These are phyloP conservation scores for Lamellibrachia columna DNA, from an alignment of 2,888 invertebrate species.

Conservation along the genomic window DNA sequence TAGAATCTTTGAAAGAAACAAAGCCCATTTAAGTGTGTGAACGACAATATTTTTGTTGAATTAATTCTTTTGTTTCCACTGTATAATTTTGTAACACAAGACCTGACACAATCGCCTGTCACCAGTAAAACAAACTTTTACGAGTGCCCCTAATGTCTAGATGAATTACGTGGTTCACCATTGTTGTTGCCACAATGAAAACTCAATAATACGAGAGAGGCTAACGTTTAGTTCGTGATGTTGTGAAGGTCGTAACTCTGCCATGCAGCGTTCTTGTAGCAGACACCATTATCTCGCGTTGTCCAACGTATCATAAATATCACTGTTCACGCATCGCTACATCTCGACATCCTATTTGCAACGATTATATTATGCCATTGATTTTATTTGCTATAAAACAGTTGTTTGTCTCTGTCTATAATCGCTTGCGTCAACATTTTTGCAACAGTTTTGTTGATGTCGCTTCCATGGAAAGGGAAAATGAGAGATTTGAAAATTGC, in stretches of 20 bases:
- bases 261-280: not conserved
- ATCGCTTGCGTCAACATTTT: not conserved
- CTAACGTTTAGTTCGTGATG: not conserved
- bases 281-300: not conserved
- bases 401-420: not conserved
- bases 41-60: not conserved
- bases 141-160: not conserved
- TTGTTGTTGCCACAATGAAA: constrained; percentile 4
- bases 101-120: not conserved
- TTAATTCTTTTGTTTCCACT: constrained; percentile 11
- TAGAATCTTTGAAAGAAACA: not conserved
- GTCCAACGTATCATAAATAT: not conserved
- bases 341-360: not conserved
- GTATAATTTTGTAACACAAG: not conserved
- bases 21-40: not conserved
- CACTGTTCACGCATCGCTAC: not conserved
- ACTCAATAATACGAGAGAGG: not conserved
- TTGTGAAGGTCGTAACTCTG: not conserved
- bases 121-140: not conserved
- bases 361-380: not conserved
- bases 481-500: not conserved
- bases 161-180: not conserved
- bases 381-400: not conserved
- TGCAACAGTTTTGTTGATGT: not conserved
- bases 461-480: not conserved